phyloP scores from a whole-genome alignment of 2,113 vertebrate genomes.

The Elaphurus davidianus region DNA sequence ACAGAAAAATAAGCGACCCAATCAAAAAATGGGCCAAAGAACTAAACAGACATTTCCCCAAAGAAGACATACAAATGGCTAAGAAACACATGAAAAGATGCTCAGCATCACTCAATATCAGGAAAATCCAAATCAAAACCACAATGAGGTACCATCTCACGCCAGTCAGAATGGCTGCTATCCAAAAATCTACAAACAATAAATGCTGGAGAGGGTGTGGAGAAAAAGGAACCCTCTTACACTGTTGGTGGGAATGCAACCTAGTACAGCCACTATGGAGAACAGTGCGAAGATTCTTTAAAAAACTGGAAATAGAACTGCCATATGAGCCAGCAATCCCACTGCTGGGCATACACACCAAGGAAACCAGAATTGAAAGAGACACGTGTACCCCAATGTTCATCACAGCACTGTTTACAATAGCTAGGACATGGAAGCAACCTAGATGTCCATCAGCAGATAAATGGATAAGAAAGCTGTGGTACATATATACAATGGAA shows the following conservation, averaged over 20 bases:
- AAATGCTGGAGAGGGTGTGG: neutral
- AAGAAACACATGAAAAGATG: neutral
- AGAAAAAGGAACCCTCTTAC: neutral
- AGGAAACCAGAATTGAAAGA: neutral
- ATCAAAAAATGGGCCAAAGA: neutral
- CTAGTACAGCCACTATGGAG: neutral
- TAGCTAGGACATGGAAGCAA: neutral
- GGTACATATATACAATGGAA: neutral
- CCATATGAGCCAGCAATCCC: neutral
- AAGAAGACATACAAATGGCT: neutral
- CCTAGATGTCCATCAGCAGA: neutral
- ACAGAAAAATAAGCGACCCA: neutral
- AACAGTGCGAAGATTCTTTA: neutral
- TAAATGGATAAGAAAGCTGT: neutral
- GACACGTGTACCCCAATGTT: neutral
- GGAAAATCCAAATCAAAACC: neutral
- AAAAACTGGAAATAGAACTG: neutral
- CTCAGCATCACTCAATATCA: neutral
- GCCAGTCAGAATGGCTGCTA: neutral
- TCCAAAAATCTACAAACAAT: neutral
- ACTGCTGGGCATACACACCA: neutral
- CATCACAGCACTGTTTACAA: neutral
- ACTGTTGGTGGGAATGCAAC: neutral
- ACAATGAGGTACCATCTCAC: neutral
- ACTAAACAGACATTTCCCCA: neutral